Percentiles rank a stretch among this genome's conserved stretches.
phyloP scores from a whole-genome alignment of 2,113 vertebrate species.

The Patagioenas fasciata region DNA sequence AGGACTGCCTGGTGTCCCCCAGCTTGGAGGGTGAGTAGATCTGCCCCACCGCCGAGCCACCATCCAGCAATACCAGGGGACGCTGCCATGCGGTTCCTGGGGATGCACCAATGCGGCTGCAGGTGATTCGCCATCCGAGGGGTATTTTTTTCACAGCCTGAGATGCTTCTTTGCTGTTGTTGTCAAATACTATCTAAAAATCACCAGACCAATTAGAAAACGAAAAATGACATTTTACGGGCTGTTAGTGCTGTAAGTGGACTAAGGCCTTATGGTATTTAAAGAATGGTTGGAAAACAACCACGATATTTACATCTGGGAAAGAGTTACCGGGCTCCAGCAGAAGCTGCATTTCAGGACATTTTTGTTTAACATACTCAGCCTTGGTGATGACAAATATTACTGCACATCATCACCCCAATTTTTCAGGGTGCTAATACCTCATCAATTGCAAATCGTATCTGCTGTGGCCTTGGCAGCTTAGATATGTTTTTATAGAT shows the following conservation, averaged over 20 bases:
- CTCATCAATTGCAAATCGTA: slow-evolving; percentile 29
- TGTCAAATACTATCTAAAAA: slow-evolving; percentile 55
- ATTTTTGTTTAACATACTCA: slow-evolving; percentile 30
- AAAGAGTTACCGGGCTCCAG: not conserved
- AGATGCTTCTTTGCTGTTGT: not conserved
- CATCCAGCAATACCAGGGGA: not conserved
- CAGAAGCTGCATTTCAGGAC: slow-evolving; percentile 31
- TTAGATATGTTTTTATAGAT: not conserved
- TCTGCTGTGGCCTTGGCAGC: slow-evolving; percentile 9
- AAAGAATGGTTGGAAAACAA: slow-evolving; percentile 48
- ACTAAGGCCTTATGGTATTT: slow-evolving; percentile 59
- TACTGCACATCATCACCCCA: slow-evolving; percentile 42
- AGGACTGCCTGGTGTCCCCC: not conserved
- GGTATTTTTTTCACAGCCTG: not conserved
- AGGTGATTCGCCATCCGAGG: not conserved
- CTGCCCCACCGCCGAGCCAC: not conserved
- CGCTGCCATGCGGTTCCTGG: not conserved
- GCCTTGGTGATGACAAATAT: slow-evolving; percentile 38
- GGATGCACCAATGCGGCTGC: accelerated
- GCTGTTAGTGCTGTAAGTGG: slow-evolving; percentile 50
- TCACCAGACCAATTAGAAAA: slow-evolving; percentile 64
- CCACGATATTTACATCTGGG: slow-evolving; percentile 34
- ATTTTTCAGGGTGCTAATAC: slow-evolving; percentile 45
- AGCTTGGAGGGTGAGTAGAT: not conserved
- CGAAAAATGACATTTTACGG: slow-evolving; percentile 65